A percentile compares a stretch with the other conserved stretches of the same genome.
Evolutionary conservation across 2,888 invertebrate genomes (phyloP).

Genomic region (Zaprionus lineosus): DNA sequence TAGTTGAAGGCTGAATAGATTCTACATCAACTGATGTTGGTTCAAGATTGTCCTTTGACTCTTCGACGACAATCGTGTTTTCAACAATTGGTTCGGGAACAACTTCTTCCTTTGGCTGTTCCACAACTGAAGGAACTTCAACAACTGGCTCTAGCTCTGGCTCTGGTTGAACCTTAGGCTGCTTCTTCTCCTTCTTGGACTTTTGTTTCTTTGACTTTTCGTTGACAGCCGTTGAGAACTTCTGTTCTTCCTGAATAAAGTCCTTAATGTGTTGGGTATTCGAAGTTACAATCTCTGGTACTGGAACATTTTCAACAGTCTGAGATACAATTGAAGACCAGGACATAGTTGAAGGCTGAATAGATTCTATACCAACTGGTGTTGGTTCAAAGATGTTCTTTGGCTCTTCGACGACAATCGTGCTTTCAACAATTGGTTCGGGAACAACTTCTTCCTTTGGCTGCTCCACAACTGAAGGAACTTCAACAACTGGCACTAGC

Average conservation of each 20-base stretch:
- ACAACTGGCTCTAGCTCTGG: not conserved
- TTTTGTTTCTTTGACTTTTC: constrained; percentile 35
- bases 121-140: too few species aligned
- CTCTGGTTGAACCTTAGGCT: not conserved
- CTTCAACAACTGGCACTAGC: too few species aligned
- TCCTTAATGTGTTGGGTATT: constrained; percentile 16
- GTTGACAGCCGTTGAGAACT: constrained; percentile 15
- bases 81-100: too few species aligned
- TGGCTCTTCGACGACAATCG: constrained; percentile 2
- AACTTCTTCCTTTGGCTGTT: too few species aligned
- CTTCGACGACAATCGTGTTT: too few species aligned
- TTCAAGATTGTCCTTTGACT: too few species aligned
- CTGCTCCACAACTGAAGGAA: too few species aligned
- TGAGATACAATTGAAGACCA: constrained; percentile 51
- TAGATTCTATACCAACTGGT: not conserved
- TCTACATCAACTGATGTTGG: too few species aligned
- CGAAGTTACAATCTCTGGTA: constrained; percentile 6
- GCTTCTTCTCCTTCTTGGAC: constrained; percentile 37
- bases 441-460: too few species aligned
- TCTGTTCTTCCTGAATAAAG: constrained; percentile 36
- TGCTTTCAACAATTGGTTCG: constrained; percentile 9
- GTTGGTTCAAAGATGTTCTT: not conserved
- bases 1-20: too few species aligned
- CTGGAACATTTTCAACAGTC: constrained; percentile 20
- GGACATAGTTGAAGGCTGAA: constrained; percentile 17